phyloP scores from a whole-genome alignment of 2,113 vertebrate genomes.

The Eudorcas thomsonii region DNA sequence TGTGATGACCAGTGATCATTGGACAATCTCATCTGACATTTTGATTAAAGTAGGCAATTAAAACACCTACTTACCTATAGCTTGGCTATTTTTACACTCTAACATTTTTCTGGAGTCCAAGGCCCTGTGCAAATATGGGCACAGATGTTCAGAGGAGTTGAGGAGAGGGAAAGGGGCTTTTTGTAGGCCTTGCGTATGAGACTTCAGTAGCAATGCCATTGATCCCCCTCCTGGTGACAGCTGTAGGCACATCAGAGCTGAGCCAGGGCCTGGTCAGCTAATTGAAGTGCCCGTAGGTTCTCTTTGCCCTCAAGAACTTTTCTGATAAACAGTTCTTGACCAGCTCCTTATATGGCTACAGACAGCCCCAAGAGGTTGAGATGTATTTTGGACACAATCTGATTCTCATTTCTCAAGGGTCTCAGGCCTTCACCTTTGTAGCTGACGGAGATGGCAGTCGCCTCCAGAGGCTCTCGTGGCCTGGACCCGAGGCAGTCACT shows the following conservation, averaged over 20 bases:
- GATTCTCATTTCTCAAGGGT: conserved; percentile 55
- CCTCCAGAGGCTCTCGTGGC: not conserved
- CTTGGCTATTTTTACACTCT: not conserved
- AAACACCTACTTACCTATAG: not conserved
- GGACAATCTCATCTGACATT: not conserved
- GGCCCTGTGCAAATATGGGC: not conserved
- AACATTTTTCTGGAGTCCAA: not conserved
- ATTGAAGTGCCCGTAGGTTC: conserved; percentile 45
- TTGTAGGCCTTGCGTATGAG: not conserved
- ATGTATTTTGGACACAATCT: conserved; percentile 67
- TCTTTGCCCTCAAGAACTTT: conserved; percentile 56
- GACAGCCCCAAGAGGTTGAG: not conserved
- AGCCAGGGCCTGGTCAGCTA: not conserved
- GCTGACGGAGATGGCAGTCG: not conserved
- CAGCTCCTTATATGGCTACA: conserved; percentile 67
- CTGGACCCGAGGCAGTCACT: not conserved
- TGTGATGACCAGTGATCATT: not conserved
- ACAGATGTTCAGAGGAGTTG: not conserved
- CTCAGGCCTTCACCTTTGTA: conserved; percentile 9
- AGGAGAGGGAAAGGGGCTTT: not conserved
- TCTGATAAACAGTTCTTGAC: conserved; percentile 67
- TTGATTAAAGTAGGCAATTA: not conserved
- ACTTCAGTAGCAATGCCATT: not conserved
- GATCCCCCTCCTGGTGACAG: conserved; percentile 33
- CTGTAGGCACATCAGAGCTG: not conserved